Percentiles rank a stretch among this genome's conserved stretches.
These are phyloP conservation scores for Lepidurus apus DNA, from an alignment of 1,140 invertebrate genomes.

Conservation along the genomic window DNA sequence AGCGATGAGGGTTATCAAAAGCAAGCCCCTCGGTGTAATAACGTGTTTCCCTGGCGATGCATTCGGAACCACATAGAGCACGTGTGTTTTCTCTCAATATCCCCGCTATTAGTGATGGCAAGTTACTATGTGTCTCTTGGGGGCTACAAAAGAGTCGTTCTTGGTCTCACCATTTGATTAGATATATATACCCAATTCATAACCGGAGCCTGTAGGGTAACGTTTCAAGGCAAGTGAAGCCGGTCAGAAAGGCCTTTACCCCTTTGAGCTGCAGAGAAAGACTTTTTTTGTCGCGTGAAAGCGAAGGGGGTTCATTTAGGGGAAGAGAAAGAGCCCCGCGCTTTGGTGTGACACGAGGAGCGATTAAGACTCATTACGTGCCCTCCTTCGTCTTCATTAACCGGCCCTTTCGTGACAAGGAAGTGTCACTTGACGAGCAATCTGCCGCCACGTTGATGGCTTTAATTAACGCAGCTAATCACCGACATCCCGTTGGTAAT, in stretches of 20 bases:
- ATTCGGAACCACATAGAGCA: slow-evolving; percentile 5
- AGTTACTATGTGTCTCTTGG: not conserved
- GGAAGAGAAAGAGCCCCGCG: not conserved
- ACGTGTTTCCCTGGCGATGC: slow-evolving; percentile 39
- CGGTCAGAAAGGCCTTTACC: not conserved
- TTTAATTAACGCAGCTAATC: slow-evolving; percentile 30
- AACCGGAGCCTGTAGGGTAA: too few species aligned
- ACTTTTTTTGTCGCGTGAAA: not conserved
- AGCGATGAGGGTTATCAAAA: not conserved
- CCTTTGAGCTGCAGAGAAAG: not conserved
- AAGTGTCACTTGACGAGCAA: slow-evolving; percentile 29
- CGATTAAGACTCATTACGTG: slow-evolving; percentile 31
- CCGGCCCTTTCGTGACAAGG: slow-evolving; percentile 23
- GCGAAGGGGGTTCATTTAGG: not conserved
- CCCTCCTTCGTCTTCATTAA: slow-evolving; percentile 30
- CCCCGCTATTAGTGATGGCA: not conserved
- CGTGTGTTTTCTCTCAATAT: not conserved
- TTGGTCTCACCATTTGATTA: slow-evolving; percentile 4
- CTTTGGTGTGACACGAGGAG: slow-evolving; percentile 12
- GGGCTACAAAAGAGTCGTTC: not conserved
- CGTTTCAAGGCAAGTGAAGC: too few species aligned
- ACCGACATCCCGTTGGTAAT: slow-evolving; percentile 29
- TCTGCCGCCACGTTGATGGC: slow-evolving; percentile 26
- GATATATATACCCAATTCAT: not conserved
- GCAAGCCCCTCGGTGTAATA: slow-evolving; percentile 37